Percentiles rank a stretch among this genome's conserved stretches.
Conservation (phyloP, 1,140 invertebrate genomes). For the Drosophila chauvacae region DNA sequence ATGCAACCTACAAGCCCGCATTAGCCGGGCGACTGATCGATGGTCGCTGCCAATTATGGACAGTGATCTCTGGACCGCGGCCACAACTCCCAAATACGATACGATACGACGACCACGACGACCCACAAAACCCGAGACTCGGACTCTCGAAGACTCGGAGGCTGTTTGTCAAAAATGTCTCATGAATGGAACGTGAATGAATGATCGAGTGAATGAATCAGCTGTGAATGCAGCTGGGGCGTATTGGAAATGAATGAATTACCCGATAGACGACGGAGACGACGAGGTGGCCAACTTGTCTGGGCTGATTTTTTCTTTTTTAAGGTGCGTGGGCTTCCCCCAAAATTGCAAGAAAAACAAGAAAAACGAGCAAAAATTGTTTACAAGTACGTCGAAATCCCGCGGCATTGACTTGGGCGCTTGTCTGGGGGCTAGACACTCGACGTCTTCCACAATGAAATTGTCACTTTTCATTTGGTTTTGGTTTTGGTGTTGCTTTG, state of each 20-base stretch:
- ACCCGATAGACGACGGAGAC: slow-evolving; percentile 31
- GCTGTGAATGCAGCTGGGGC: slow-evolving; percentile 63
- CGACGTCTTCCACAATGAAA: slow-evolving; percentile 71
- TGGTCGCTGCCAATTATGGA: slow-evolving; percentile 71
- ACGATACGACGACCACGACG: slow-evolving; percentile 31
- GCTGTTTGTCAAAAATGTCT: slow-evolving; percentile 73
- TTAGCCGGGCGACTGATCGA: slow-evolving; percentile 57
- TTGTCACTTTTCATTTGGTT: slow-evolving; percentile 70
- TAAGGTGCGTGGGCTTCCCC: slow-evolving; percentile 54
- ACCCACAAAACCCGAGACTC: slow-evolving; percentile 48
- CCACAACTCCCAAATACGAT: slow-evolving; percentile 20
- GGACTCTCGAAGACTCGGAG: slow-evolving; percentile 8
- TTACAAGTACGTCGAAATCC: slow-evolving; percentile 52
- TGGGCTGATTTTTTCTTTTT: slow-evolving; percentile 26
- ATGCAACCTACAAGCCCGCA: slow-evolving; percentile 62
- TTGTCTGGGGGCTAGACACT: slow-evolving; percentile 23
- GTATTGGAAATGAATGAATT: slow-evolving; percentile 61
- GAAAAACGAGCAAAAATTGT: slow-evolving; percentile 48
- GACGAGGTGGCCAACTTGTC: slow-evolving; percentile 61
- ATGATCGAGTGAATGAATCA: slow-evolving; percentile 68
- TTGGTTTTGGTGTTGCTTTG: background rate
- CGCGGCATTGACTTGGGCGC: slow-evolving; percentile 50
- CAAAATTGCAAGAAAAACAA: slow-evolving; percentile 38
- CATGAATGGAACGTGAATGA: slow-evolving; percentile 56
- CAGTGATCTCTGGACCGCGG: slow-evolving; percentile 31